A percentile compares a stretch with the other conserved stretches of the same genome.
phyloP scores from a whole-genome alignment of 2,888 invertebrate genomes.

The Notodonta ziczac region DNA sequence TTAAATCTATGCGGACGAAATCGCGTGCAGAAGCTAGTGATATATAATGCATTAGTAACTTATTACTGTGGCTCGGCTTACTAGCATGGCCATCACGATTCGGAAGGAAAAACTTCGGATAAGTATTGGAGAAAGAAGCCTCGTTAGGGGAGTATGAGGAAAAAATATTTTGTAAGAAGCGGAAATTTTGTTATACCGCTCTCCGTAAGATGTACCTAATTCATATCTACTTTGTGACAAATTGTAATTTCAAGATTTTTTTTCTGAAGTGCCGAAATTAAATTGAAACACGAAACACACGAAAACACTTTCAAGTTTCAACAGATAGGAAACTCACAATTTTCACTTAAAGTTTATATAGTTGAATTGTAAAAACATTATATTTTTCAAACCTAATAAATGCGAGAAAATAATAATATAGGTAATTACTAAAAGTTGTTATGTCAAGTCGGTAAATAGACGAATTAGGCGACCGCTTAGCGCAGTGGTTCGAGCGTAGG shows the following conservation, averaged over 20 bases:
- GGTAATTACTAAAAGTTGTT: too few relatives aligned
- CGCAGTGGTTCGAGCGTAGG: too few relatives aligned
- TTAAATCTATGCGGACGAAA: too few relatives aligned
- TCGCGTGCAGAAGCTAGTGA: conserved; percentile 40
- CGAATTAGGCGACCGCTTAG: too few relatives aligned
- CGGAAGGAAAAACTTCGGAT: conserved; percentile 49
- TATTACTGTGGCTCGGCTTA: conserved; percentile 41
- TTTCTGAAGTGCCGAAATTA: conserved; percentile 6
- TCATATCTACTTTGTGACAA: conserved; percentile 29
- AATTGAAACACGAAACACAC: too few relatives aligned
- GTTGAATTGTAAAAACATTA: too few relatives aligned
- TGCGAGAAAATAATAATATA: too few relatives aligned
- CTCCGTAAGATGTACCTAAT: conserved; percentile 32
- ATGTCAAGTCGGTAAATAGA: too few relatives aligned
- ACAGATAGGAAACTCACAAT: too few relatives aligned
- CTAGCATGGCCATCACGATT: conserved; percentile 52
- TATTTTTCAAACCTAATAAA: too few relatives aligned
- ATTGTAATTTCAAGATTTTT: conserved; percentile 8
- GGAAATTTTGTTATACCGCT: conserved; percentile 43
- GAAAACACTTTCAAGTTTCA: too few relatives aligned
- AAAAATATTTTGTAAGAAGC: conserved; percentile 47
- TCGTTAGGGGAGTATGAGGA: conserved; percentile 54
- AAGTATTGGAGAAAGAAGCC: conserved; percentile 50
- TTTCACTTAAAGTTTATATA: too few relatives aligned
- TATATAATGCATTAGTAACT: conserved; percentile 42